These are phyloP conservation scores for Rhinichthys osculus DNA, from an alignment of 2,797 vertebrate genomes.

Conservation along the genomic window DNA sequence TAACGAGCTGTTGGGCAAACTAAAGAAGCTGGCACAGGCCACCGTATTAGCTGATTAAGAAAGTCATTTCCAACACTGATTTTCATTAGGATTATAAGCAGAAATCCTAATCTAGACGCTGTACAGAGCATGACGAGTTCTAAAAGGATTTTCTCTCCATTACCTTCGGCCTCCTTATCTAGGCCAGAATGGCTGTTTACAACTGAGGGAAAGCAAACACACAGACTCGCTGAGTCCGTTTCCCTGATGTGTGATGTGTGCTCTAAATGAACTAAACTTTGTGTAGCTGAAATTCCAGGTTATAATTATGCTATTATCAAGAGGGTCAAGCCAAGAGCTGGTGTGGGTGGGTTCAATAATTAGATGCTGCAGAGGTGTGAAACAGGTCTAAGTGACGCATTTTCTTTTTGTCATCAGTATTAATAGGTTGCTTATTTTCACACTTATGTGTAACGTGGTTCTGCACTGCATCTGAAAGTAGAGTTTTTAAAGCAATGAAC, in stretches of 20 bases:
- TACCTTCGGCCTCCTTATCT: conserved; percentile 47
- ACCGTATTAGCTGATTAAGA: conserved; percentile 57
- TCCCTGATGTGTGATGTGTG: conserved; percentile 24
- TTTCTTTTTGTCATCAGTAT: conserved; percentile 14
- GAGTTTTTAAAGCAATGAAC: neutral
- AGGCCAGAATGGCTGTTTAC: conserved; percentile 37
- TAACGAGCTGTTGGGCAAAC: conserved; percentile 43
- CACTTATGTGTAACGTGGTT: neutral
- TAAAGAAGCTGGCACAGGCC: conserved; percentile 16
- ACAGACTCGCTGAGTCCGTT: neutral
- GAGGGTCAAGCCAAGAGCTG: conserved; percentile 29
- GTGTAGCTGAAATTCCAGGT: conserved; percentile 8
- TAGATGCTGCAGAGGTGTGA: neutral
- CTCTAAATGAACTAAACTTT: conserved; percentile 11
- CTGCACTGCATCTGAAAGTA: neutral
- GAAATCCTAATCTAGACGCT: conserved; percentile 55
- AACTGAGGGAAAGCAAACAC: conserved; percentile 24
- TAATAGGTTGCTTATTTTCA: conserved; percentile 14
- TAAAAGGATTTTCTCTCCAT: conserved; percentile 58
- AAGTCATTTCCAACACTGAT: conserved; percentile 52
- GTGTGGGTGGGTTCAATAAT: conserved; percentile 32
- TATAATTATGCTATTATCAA: conserved; percentile 32
- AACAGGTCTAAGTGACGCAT: neutral
- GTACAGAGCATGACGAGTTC: conserved; percentile 48
- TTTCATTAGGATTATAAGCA: conserved; percentile 51